These are phyloP conservation scores for Thinocorus orbignyianus DNA, from an alignment of 2,113 vertebrate genomes.

Conservation along the genomic window DNA sequence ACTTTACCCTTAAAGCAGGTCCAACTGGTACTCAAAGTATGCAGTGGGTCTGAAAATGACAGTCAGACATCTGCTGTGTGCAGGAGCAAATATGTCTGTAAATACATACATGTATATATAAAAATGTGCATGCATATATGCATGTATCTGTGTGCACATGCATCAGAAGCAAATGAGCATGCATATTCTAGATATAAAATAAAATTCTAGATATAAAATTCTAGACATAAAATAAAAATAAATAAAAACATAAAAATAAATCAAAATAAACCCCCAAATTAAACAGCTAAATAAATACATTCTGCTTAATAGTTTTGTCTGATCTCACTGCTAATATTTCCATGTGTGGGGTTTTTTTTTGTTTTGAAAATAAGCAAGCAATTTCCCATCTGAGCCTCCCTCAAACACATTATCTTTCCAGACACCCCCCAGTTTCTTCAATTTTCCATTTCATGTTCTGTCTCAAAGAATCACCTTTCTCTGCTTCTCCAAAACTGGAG, in stretches of 20 bases:
- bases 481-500: background rate
- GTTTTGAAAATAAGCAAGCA: background rate
- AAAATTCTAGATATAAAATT: no score
- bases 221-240: no score
- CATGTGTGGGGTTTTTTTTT: accelerated
- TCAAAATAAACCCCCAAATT: background rate
- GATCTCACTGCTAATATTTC: background rate
- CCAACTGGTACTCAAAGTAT: background rate
- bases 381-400: background rate
- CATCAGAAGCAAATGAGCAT: background rate
- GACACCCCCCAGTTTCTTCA: background rate
- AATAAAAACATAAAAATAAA: no score
- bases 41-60: background rate
- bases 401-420: background rate
- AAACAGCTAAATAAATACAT: background rate
- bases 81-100: background rate
- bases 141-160: background rate
- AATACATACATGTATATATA: accelerated
- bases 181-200: background rate
- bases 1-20: background rate
- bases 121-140: background rate
- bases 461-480: background rate
- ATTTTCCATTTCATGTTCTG: background rate
- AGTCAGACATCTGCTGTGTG: background rate
- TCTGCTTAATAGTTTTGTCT: background rate